Evolutionary conservation across 2,113 vertebrate species (phyloP).

Genomic region (Myotis yumanensis): DNA sequence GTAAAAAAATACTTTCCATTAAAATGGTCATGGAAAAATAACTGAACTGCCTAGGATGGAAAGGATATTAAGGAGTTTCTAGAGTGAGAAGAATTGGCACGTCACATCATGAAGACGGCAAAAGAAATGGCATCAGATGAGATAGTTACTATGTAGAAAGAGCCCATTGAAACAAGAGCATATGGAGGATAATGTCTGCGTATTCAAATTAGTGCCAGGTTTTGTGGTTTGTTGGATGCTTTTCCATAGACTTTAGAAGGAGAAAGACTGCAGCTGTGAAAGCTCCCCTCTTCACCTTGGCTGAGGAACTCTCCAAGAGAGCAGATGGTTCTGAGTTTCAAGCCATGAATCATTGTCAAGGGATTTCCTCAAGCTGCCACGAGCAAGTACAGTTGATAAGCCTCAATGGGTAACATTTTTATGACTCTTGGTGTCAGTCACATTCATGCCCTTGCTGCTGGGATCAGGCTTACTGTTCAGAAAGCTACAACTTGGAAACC

Average conservation of each 20-base stretch:
- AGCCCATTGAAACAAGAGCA: conserved; percentile 65
- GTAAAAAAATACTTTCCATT: conserved; percentile 27
- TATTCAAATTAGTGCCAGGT: conserved; percentile 51
- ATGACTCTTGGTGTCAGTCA: conserved; percentile 60
- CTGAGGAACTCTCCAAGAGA: conserved; percentile 65
- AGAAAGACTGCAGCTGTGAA: conserved; percentile 75
- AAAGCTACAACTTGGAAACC: conserved; percentile 34
- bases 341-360: conserved; percentile 79
- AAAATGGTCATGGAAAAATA: conserved; percentile 9
- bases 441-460: conserved; percentile 59
- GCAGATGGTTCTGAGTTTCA: conserved; percentile 77
- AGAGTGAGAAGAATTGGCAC: conserved; percentile 48
- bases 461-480: conserved; percentile 55
- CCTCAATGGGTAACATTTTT: conserved; percentile 55
- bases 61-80: conserved; percentile 47
- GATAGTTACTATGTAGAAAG: conserved; percentile 57
- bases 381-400: conserved; percentile 51
- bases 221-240: conserved; percentile 66
- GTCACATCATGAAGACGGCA: conserved; percentile 22
- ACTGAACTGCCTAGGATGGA: background rate
- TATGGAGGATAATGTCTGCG: conserved; percentile 69
- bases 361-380: conserved; percentile 58
- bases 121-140: conserved; percentile 41
- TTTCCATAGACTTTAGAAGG: conserved; percentile 74
- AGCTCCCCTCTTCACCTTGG: conserved; percentile 79